Evolutionary conservation across 1,140 invertebrate genomes (phyloP).

Genomic region (Agrilus planipennis): DNA sequence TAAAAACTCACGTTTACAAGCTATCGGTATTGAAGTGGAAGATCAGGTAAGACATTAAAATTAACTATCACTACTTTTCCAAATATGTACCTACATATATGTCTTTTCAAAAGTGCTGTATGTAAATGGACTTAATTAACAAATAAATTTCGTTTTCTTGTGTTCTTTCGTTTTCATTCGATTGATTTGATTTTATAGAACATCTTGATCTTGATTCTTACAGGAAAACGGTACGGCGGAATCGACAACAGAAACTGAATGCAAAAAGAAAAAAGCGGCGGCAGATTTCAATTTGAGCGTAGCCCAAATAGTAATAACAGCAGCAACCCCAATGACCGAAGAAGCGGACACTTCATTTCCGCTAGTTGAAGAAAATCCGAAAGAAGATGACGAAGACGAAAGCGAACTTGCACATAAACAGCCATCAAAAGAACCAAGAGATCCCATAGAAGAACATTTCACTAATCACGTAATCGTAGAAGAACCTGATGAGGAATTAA

Average conservation of each 20-base stretch:
- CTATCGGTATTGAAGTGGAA: no score
- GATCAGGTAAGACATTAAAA: no score
- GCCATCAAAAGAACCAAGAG: constrained; percentile 14
- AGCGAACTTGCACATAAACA: constrained; percentile 4
- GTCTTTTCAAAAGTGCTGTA: no score
- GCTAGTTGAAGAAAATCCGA: constrained; percentile 35
- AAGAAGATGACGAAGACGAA: constrained; percentile 15
- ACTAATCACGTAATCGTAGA: no score
- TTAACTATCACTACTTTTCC: no score
- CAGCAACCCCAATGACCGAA: constrained; percentile 77
- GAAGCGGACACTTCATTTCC: constrained; percentile 59
- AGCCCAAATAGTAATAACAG: constrained; percentile 77
- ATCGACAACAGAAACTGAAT: no score
- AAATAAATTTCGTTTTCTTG: no score
- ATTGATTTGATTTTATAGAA: not conserved
- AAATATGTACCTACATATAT: no score
- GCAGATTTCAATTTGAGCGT: constrained; percentile 51
- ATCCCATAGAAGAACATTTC: constrained; percentile 21
- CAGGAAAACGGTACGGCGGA: no score
- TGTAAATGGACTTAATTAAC: no score
- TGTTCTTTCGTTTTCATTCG: no score
- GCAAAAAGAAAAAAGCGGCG: not conserved
- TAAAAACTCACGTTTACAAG: no score
- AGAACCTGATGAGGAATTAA: constrained; percentile 21
- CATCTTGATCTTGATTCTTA: not conserved